phyloP scores from a whole-genome alignment of 2,113 vertebrate genomes.

The Ellobius talpinus region DNA sequence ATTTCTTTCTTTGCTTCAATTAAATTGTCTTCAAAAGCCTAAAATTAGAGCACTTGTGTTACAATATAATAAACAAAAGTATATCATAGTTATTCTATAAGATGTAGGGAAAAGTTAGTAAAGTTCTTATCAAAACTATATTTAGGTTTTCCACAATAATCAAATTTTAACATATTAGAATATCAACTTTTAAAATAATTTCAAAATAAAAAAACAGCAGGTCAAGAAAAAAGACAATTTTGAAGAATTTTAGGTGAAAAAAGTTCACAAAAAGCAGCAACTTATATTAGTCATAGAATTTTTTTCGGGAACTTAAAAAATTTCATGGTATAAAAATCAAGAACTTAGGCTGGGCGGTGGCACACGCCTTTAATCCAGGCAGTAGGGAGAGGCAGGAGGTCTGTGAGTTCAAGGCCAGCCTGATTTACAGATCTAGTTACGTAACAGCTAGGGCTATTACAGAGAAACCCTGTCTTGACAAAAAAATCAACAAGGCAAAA shows the following conservation, averaged over 20 bases:
- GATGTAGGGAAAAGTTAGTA: background rate
- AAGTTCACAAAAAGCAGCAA: conserved; percentile 1
- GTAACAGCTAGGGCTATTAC: too few relatives aligned
- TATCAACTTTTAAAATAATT: background rate
- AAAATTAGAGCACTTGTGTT: conserved; percentile 65
- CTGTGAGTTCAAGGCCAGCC: too few relatives aligned
- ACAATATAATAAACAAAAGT: conserved; percentile 36
- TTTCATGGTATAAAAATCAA: conserved; percentile 13
- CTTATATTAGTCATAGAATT: background rate
- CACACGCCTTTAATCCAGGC: too few relatives aligned
- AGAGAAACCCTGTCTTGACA: too few relatives aligned
- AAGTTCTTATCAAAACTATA: background rate
- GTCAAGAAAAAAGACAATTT: background rate
- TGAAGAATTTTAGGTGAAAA: background rate
- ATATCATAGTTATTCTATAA: conserved; percentile 8
- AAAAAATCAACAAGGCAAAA: background rate
- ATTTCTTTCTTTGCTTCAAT: conserved; percentile 79
- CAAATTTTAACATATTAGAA: background rate
- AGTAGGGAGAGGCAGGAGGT: too few relatives aligned
- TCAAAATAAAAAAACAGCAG: background rate
- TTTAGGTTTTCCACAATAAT: background rate
- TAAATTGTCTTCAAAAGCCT: conserved; percentile 77
- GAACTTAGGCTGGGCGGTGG: background rate
- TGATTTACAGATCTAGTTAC: too few relatives aligned
- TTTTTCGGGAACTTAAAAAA: background rate